Percentiles rank a stretch among this genome's conserved stretches.
Evolutionary conservation across 2,797 vertebrate genomes (phyloP).

Genomic region (Betta splendens): DNA sequence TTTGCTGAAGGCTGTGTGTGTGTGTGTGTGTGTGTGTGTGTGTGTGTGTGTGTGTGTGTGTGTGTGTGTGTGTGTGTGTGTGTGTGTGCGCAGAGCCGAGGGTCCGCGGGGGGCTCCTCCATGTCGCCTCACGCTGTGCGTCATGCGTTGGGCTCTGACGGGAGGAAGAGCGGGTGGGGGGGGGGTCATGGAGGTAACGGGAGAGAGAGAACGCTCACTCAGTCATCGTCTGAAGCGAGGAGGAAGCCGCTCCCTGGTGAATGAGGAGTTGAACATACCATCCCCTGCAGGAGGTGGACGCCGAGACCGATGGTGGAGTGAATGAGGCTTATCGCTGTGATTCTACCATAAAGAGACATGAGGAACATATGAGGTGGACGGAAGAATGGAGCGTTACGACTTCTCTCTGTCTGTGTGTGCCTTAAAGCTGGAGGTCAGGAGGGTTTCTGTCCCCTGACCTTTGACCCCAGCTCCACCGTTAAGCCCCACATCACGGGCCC

Average conservation of each 20-base stretch:
- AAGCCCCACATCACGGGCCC: slow-evolving; percentile 33
- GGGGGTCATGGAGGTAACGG: no score
- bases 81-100: no score
- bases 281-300: no score
- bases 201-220: no score
- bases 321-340: no score
- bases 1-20: slow-evolving; percentile 48
- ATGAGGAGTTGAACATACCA: not conserved
- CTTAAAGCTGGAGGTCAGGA: slow-evolving; percentile 25
- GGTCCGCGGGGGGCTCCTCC: slow-evolving; percentile 21
- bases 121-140: slow-evolving; percentile 32
- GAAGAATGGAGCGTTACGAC: slow-evolving; percentile 35
- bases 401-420: slow-evolving; percentile 12
- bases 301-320: no score
- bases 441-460: slow-evolving; percentile 50
- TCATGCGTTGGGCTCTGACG: slow-evolving; percentile 56
- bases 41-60: no score
- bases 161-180: no score
- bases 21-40: no score
- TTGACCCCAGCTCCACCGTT: slow-evolving; percentile 57
- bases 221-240: no score
- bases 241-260: no score
- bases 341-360: not conserved
- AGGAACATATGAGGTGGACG: slow-evolving; percentile 22
- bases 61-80: no score